Evolutionary conservation across 2,113 vertebrate genomes (phyloP), one percentile per base, ranked within the genome.

Genomic region (Scytalopus superciliaris): DNA sequence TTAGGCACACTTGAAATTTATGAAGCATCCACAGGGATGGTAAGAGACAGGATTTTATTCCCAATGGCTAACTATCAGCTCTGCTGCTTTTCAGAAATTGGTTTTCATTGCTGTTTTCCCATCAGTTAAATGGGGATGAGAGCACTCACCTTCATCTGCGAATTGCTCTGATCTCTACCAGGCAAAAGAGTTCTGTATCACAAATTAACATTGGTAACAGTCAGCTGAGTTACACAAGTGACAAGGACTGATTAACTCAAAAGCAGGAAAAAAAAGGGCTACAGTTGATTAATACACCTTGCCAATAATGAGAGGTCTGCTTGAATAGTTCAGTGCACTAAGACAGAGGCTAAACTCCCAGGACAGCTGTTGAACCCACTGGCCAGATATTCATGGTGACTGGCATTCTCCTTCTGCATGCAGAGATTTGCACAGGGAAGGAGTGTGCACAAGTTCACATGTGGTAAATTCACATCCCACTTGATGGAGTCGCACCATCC

Each of bases 1-100:
- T 84, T 83, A 94, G 39, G 44, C 39, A 84, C 50, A 88, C 68
- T 93, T 85, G 87, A 94, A 94, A 91, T 93, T 95, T 91, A 76
- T 62, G 67, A 94, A 62, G 89, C 70, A 64, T 89, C 72, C 23
- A 1, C 24, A n/a, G 55, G 81, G 62, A 83, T 40, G 27, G 37
- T 66, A 83, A 73, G 53, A 94, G 74, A 85, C 22, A 76, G 50
- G 53, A 66, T 94, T 85, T 94, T 85, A 85, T 91, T 73, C 81
- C 81, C 79, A 84, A 18, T 55, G 45, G 87, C 78, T 82, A 93
- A 33, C 67, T 85, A n/a, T 80, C 70, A 95, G 81, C 49, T 94
- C 70, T 78, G 25, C 45, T 87, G 59, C 70, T 85, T 93, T 84
- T 57, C 69, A 94, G 40, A 69, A 92, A 72, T 37, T 81, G 31